Percentiles rank a stretch among this genome's conserved stretches.
These are phyloP conservation scores for Hyperoplus immaculatus DNA, from an alignment of 2,797 vertebrate species.

Conservation along the genomic window DNA sequence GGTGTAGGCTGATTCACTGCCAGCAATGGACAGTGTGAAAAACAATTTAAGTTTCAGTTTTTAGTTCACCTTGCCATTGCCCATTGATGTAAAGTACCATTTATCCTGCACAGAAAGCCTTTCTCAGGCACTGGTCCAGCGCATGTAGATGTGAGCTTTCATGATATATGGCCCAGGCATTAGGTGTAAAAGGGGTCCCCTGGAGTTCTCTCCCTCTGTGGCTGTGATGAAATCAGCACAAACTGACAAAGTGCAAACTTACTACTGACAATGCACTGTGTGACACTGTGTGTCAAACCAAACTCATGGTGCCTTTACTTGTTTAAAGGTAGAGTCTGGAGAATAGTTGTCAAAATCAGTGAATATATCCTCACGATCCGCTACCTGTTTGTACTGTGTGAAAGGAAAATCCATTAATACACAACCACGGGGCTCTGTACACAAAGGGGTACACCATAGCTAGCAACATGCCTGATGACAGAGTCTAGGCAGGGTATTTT, in stretches of 20 bases:
- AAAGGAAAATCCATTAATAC: too few relatives aligned
- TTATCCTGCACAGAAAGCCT: slow-evolving; percentile 63
- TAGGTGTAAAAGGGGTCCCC: slow-evolving; percentile 70
- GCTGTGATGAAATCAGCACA: slow-evolving; percentile 67
- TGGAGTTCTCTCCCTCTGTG: slow-evolving; percentile 60
- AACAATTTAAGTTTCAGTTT: slow-evolving; percentile 10
- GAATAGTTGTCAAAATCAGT: too few relatives aligned
- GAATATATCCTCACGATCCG: too few relatives aligned
- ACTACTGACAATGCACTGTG: slow-evolving; percentile 52
- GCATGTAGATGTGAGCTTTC: slow-evolving; percentile 52
- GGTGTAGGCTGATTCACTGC: slow-evolving; percentile 47
- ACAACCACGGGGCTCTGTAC: too few relatives aligned
- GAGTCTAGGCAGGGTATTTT: too few relatives aligned
- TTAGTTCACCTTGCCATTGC: slow-evolving; percentile 36
- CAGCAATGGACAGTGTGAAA: slow-evolving; percentile 45
- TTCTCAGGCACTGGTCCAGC: slow-evolving; percentile 52
- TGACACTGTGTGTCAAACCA: too few relatives aligned
- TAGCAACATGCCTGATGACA: too few relatives aligned
- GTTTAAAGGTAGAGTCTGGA: too few relatives aligned
- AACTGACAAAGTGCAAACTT: slow-evolving; percentile 69
- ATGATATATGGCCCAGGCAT: slow-evolving; percentile 66
- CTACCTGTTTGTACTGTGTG: too few relatives aligned
- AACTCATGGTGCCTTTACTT: slow-evolving; percentile 18
- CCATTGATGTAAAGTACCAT: slow-evolving; percentile 57
- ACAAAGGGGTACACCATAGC: too few relatives aligned